phyloP scores from a whole-genome alignment of 2,797 vertebrate species.

The Lemur catta region DNA sequence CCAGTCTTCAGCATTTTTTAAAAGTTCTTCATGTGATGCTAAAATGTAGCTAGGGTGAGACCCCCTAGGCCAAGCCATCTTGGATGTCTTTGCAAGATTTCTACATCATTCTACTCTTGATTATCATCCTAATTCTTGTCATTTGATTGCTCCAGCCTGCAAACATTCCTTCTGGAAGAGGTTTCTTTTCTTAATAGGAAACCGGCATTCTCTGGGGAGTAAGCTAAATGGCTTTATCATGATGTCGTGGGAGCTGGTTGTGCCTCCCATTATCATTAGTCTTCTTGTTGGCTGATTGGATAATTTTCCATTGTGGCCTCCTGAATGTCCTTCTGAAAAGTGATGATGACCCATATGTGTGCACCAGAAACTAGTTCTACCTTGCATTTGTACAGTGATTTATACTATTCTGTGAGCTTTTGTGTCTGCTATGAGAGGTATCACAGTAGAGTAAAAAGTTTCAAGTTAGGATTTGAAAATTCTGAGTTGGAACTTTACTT shows the following conservation, averaged over 20 bases:
- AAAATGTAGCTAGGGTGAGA: neutral
- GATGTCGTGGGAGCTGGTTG: neutral
- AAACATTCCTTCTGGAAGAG: neutral
- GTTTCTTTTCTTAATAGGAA: slow-evolving; percentile 14
- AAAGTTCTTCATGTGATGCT: neutral
- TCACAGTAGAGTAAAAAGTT: neutral
- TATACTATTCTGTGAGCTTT: neutral
- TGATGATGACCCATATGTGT: neutral
- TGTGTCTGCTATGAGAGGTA: neutral
- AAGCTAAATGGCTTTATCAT: neutral
- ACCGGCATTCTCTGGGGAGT: neutral
- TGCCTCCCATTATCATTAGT: neutral
- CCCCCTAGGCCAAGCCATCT: neutral
- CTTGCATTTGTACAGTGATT: neutral
- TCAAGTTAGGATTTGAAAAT: neutral
- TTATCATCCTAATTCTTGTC: neutral
- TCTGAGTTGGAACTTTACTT: neutral
- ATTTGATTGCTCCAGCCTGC: neutral
- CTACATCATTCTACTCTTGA: neutral
- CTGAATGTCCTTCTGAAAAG: neutral
- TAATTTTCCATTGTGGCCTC: neutral
- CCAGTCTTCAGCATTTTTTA: neutral
- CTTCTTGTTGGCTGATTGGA: neutral
- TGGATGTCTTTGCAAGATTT: neutral
- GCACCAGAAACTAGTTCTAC: neutral